A percentile compares a stretch with the other conserved stretches of the same genome.
Conservation (phyloP, 2,888 invertebrate species). For the Heliconius charithonia region DNA sequence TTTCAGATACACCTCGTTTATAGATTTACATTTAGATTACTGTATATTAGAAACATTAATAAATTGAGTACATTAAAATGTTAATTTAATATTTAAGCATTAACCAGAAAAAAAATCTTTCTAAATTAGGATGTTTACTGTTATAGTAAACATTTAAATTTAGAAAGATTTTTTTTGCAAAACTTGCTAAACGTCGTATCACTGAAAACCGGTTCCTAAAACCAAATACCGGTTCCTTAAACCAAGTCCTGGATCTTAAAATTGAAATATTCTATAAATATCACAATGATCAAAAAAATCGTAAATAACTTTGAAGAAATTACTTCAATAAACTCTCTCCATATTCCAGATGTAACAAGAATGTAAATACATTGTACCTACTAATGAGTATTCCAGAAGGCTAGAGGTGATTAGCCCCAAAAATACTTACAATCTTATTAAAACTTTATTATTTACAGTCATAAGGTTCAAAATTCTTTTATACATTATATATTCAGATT, state of each 20-base stretch:
- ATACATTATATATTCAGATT: slow-evolving; percentile 33
- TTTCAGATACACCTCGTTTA: no score
- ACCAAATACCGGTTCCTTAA: no score
- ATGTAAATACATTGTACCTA: slow-evolving; percentile 44
- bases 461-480: slow-evolving; percentile 38
- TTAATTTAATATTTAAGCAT: no score
- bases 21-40: no score
- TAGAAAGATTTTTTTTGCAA: no score
- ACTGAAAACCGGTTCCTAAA: neutral
- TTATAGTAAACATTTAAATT: no score
- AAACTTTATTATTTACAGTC: slow-evolving; percentile 5
- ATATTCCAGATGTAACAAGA: slow-evolving; percentile 29
- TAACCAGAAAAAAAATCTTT: no score
- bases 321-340: neutral
- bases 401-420: slow-evolving; percentile 44
- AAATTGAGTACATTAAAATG: no score
- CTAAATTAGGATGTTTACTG: no score
- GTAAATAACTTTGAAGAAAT: slow-evolving; percentile 1
- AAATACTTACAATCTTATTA: slow-evolving; percentile 22
- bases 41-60: no score
- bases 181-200: no score
- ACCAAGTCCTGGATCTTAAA: neutral
- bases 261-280: no score
- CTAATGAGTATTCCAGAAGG: slow-evolving; percentile 45
- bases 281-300: neutral